Evolutionary conservation across 2,888 invertebrate genomes (phyloP).

Genomic region (Lithodes maja): DNA sequence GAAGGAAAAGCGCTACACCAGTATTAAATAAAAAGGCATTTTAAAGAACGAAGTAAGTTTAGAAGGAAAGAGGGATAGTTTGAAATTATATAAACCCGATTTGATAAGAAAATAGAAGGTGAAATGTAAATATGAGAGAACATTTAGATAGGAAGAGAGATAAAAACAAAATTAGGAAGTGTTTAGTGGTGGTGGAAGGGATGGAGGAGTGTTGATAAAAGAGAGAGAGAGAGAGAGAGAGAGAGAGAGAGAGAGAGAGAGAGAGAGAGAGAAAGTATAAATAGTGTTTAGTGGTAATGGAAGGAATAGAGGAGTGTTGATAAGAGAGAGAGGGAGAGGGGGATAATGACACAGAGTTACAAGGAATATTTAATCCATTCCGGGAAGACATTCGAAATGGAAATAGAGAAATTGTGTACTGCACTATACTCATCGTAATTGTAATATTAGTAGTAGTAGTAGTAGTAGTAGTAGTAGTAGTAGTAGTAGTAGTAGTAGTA

Average conservation of each 20-base stretch:
- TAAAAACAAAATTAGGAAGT: no score
- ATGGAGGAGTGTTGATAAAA: background rate
- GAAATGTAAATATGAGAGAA: no score
- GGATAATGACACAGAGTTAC: background rate
- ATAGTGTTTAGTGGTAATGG: background rate
- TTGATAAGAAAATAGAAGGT: no score
- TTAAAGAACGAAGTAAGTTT: no score
- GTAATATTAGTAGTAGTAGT: no score
- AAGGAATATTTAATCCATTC: background rate
- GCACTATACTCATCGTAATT: background rate
- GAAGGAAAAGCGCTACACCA: no score
- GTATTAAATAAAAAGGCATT: no score
- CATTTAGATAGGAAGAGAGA: no score
- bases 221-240: background rate
- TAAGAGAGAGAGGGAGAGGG: background rate
- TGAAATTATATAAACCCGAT: no score
- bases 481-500: background rate
- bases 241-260: background rate
- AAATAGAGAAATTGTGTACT: background rate
- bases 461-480: background rate
- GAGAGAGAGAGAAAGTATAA: background rate
- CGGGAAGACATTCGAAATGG: background rate
- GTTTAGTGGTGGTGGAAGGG: background rate
- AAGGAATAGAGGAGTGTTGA: background rate
- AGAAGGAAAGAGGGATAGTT: no score